Base-by-base conservation (phyloP, 2,888 invertebrate genomes). In the Microplitis manilae region DNA sequence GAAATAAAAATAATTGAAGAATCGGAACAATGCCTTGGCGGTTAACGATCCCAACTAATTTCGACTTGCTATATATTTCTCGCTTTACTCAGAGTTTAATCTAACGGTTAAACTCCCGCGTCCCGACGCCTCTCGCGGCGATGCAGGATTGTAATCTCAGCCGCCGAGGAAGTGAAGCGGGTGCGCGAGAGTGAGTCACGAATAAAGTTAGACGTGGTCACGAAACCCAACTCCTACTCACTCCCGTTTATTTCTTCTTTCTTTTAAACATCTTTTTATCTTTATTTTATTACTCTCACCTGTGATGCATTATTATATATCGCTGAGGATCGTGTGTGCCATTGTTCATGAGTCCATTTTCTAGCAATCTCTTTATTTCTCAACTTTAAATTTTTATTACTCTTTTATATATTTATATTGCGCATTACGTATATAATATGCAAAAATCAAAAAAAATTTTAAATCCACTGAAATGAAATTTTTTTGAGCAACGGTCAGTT, bases 51-150 rank as follows among this genome's bases (percentile, higher is more conserved):
- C 65, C 67, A 65, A 67, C 67, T 73, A 67, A 73, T 73, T 73
- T 73, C 65, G 73, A 67, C 67, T 65, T 67, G 67, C 50, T 50
- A 67, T 73, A 73, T 59, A 73, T 79, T 81, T 75, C 79, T 80
- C 81, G 72, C 81, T 78, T 82, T 82, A 81, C 80, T 77, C 76
- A 75, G 81, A 84, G 83, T 85, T 87, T 85, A 85, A 85, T 79
- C 84, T 86, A 85, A 85, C 84, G 85, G 85, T 86, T 82, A 82
- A 84, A 85, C 84, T 85, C 82, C 84, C 82, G 82, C 83, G 84
- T 83, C 81, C 80, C 81, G 83, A 84, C 82, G 85, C 86, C 59
- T 76, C 60, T 74, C 68, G 38, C 64, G 59, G 60, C 73, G 39
- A 8, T 75, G 75, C 76, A 77, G 80, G 77, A 80, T 79, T 72